Conservation (phyloP, 2,888 invertebrate species). For the Fragum sueziense region DNA sequence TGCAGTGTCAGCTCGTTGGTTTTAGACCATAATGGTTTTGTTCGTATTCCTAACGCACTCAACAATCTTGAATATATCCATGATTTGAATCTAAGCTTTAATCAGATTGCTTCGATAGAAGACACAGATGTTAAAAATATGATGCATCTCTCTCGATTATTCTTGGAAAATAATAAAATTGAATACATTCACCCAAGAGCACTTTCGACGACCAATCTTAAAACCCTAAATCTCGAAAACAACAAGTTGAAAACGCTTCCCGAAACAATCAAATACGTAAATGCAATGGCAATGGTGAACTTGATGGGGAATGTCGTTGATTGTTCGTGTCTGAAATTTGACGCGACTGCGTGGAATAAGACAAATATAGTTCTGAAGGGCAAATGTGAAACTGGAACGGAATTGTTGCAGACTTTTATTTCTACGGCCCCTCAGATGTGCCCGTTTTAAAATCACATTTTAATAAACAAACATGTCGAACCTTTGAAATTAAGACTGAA, state of each 20-base stretch:
- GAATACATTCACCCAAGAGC: not conserved
- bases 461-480: too few relatives aligned
- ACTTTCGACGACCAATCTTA: not conserved
- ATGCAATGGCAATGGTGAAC: not conserved
- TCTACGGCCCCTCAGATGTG: not conserved
- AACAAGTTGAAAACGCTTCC: not conserved
- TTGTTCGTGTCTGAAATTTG: not conserved
- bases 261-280: not conserved
- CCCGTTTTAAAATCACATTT: too few relatives aligned
- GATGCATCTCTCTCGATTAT: not conserved
- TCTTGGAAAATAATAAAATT: not conserved
- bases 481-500: too few relatives aligned
- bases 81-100: not conserved
- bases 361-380: not conserved
- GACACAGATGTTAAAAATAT: not conserved
- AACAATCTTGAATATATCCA: not conserved
- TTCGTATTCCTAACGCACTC: constrained; percentile 1
- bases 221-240: not conserved
- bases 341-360: not conserved
- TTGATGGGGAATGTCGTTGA: not conserved
- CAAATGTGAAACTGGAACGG: not conserved
- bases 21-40: not conserved
- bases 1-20: not conserved
- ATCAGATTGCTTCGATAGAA: not conserved
- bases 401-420: not conserved